Conservation (phyloP, 1,140 invertebrate species). For the Lordiphosa stackelbergi region DNA sequence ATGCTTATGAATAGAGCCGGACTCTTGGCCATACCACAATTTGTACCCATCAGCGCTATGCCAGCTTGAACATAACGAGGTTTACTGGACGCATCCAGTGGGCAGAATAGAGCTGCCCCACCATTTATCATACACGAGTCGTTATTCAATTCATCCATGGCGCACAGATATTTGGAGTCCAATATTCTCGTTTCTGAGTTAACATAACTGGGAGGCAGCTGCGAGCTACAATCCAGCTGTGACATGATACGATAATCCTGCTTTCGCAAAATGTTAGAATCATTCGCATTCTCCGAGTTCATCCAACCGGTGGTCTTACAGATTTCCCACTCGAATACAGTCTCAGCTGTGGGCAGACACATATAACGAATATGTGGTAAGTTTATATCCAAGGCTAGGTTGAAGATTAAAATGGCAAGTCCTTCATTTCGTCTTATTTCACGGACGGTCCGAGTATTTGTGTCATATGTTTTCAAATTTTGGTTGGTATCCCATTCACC, state of each 20-base stretch:
- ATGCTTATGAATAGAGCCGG: background rate
- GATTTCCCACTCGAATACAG: background rate
- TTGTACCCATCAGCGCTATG: background rate
- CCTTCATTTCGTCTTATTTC: background rate
- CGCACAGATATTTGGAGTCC: background rate
- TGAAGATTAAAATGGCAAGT: background rate
- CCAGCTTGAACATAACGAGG: background rate
- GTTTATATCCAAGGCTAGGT: background rate
- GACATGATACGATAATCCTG: background rate
- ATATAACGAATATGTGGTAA: background rate
- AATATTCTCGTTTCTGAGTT: too few species aligned
- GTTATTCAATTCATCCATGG: background rate
- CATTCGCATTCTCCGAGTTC: background rate
- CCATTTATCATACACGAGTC: background rate
- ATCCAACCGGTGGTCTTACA: background rate
- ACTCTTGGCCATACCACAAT: background rate
- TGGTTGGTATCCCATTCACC: constrained; percentile 18
- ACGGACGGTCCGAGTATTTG: background rate
- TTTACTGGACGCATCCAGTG: too few species aligned
- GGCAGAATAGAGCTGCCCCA: background rate
- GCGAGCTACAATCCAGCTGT: background rate
- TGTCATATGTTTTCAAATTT: background rate
- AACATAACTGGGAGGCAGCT: background rate
- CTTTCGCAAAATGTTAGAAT: background rate
- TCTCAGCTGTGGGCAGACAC: background rate